These are phyloP conservation scores for Dermolepida albohirtum DNA, from an alignment of 2,888 invertebrate species.

Conservation along the genomic window DNA sequence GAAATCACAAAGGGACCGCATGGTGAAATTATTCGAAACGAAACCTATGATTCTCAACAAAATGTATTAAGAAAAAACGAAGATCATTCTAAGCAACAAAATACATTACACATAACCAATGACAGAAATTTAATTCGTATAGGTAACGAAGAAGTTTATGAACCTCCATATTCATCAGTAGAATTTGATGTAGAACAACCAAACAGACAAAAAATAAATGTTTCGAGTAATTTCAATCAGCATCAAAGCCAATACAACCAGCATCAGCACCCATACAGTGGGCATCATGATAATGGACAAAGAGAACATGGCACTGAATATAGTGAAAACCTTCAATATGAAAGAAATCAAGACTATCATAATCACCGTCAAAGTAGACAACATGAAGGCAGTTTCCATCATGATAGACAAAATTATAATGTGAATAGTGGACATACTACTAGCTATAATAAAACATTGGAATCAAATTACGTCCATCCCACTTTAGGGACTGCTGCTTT, in stretches of 20 bases:
- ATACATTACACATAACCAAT: neutral
- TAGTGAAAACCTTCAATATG: slow-evolving; percentile 45
- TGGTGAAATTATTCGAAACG: slow-evolving; percentile 42
- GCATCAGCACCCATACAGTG: neutral
- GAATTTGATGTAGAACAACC: slow-evolving; percentile 22
- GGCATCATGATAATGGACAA: slow-evolving; percentile 2
- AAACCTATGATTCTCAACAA: slow-evolving; percentile 30
- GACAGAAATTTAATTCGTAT: slow-evolving; percentile 14
- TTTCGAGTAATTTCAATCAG: neutral
- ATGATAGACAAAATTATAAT: slow-evolving; percentile 9
- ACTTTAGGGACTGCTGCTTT: neutral
- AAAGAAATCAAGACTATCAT: slow-evolving; percentile 22
- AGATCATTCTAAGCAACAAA: slow-evolving; percentile 6
- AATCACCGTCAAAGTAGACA: slow-evolving; percentile 24
- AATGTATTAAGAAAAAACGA: slow-evolving; percentile 2
- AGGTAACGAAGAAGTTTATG: neutral
- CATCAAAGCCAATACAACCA: neutral
- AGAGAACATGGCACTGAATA: slow-evolving; percentile 24
- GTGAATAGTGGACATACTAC: neutral
- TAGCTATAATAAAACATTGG: slow-evolving; percentile 3
- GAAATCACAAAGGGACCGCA: slow-evolving; percentile 43
- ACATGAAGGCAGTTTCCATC: slow-evolving; percentile 5
- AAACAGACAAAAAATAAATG: neutral
- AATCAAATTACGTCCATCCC: slow-evolving; percentile 4
- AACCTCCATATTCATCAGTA: slow-evolving; percentile 27